Conservation (phyloP, 2,888 invertebrate genomes). For the Arge pagana region DNA sequence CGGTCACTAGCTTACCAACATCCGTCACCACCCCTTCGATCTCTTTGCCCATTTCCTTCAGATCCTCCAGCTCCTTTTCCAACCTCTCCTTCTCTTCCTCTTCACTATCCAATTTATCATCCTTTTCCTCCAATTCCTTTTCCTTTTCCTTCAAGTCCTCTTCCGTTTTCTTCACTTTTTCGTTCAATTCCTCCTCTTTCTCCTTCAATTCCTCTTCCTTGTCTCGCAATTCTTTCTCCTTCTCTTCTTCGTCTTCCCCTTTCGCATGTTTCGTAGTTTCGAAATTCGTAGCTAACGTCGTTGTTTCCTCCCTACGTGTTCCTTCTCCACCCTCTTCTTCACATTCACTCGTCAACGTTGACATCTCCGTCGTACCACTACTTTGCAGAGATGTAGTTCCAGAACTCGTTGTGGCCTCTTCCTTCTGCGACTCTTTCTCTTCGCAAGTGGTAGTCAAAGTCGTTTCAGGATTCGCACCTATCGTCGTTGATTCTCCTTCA, state of each 20-base stretch:
- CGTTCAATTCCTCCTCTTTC: not conserved
- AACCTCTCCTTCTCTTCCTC: slow-evolving; percentile 29
- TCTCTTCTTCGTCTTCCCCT: not conserved
- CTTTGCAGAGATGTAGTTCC: not conserved
- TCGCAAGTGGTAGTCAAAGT: not conserved
- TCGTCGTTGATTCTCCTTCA: too few relatives aligned
- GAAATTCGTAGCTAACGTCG: too few relatives aligned
- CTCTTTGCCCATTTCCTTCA: not conserved
- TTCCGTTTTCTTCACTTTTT: slow-evolving; percentile 10
- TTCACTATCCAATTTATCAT: slow-evolving; percentile 8
- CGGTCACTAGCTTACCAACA: slow-evolving; percentile 26
- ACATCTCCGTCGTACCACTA: slow-evolving; percentile 7
- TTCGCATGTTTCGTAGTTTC: too few relatives aligned
- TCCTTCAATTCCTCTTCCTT: not conserved
- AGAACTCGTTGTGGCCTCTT: not conserved
- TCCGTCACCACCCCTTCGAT: slow-evolving; percentile 23
- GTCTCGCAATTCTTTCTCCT: not conserved
- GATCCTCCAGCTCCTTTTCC: slow-evolving; percentile 12
- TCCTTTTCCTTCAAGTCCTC: slow-evolving; percentile 5
- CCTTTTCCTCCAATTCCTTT: not conserved
- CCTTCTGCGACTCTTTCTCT: too few relatives aligned
- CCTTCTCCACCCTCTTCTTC: not conserved
- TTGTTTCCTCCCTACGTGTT: too few relatives aligned
- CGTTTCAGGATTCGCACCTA: too few relatives aligned
- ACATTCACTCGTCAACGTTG: slow-evolving; percentile 1